phyloP scores from a whole-genome alignment of 2,797 vertebrate genomes.

The Steatocranus sp. region DNA sequence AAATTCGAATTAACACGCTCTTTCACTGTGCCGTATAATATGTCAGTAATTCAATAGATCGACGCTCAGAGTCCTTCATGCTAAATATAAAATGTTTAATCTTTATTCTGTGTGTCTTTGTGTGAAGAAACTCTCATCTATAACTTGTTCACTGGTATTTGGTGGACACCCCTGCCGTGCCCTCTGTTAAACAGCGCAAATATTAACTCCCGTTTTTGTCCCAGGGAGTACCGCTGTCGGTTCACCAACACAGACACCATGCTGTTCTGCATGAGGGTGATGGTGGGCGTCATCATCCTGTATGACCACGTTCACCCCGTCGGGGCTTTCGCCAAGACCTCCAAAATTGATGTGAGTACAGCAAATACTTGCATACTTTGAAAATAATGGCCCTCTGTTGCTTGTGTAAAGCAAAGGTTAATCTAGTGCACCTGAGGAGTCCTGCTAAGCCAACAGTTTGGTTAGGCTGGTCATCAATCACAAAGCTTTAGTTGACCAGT shows the following conservation, averaged over 20 bases:
- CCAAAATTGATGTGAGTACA: slow-evolving; percentile 87
- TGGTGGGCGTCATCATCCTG: slow-evolving; percentile 92
- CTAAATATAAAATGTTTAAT: neutral
- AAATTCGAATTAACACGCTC: slow-evolving; percentile 3
- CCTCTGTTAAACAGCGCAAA: neutral
- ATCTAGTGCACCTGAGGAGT: neutral
- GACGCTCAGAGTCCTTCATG: slow-evolving; percentile 12
- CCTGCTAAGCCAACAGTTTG: too few relatives aligned
- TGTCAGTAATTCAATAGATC: slow-evolving; percentile 1
- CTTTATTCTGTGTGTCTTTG: neutral
- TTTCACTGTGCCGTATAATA: neutral
- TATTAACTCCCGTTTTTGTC: neutral
- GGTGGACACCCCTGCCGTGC: neutral
- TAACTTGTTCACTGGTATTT: neutral
- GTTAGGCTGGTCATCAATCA: neutral
- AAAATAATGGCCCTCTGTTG: neutral
- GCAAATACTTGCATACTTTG: neutral
- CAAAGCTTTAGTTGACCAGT: neutral
- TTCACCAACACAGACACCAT: slow-evolving; percentile 93
- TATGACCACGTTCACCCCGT: slow-evolving; percentile 91
- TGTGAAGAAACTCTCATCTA: neutral
- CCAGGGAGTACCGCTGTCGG: slow-evolving; percentile 88
- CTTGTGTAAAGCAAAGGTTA: neutral
- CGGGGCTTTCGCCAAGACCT: slow-evolving; percentile 90
- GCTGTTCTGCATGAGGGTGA: slow-evolving; percentile 92